Percentiles rank a stretch among this genome's conserved stretches.
Evolutionary conservation across 2,113 vertebrate genomes (phyloP).

Genomic region (Microcebus tavaratra): DNA sequence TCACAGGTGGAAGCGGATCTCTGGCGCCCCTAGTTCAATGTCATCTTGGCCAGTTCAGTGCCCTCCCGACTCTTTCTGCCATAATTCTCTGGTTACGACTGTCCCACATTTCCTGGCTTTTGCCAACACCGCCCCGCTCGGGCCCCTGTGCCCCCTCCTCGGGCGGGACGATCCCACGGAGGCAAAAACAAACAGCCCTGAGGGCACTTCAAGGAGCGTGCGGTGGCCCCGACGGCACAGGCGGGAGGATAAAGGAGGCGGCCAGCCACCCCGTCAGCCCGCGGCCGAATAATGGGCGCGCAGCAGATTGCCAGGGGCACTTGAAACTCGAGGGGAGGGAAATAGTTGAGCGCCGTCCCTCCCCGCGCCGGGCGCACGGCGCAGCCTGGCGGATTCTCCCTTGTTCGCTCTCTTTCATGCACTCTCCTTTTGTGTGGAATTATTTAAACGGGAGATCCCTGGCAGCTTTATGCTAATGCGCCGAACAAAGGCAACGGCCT

Average conservation of each 20-base stretch:
- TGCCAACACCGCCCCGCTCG: background rate
- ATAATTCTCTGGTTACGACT: background rate
- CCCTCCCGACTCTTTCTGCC: background rate
- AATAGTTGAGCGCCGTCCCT: constrained; percentile 32
- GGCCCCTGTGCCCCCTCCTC: background rate
- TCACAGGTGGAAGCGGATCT: background rate
- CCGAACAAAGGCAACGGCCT: constrained; percentile 89
- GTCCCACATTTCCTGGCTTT: background rate
- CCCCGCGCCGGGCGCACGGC: constrained; percentile 36
- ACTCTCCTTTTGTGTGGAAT: constrained; percentile 87
- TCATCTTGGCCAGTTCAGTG: background rate
- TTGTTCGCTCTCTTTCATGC: constrained; percentile 79
- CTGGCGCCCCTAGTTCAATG: background rate
- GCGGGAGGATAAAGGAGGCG: constrained; percentile 27
- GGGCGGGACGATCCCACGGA: background rate
- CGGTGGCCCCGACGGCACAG: constrained; percentile 11
- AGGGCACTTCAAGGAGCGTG: constrained; percentile 40
- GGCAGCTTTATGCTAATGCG: constrained; percentile 98
- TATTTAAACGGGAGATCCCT: constrained; percentile 93
- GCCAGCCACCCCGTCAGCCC: background rate
- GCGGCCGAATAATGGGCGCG: constrained; percentile 32
- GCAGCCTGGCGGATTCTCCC: constrained; percentile 67
- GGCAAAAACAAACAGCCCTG: constrained; percentile 33
- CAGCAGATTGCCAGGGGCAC: constrained; percentile 69
- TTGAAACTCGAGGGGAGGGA: constrained; percentile 66